phyloP scores from a whole-genome alignment of 2,113 vertebrate genomes.

The Apteryx mantelli region DNA sequence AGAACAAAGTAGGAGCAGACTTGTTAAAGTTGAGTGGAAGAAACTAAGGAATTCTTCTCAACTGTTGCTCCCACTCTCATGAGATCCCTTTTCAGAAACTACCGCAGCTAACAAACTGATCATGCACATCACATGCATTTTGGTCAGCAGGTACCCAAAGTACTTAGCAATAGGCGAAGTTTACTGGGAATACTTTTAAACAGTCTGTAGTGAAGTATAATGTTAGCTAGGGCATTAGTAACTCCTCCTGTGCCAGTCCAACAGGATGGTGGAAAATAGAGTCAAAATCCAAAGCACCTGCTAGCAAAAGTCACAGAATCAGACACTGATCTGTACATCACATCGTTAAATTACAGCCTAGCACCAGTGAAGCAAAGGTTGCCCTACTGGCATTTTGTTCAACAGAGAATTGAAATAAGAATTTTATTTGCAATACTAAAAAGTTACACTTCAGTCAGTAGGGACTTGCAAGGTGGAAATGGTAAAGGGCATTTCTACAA shows the following conservation, averaged over 20 bases:
- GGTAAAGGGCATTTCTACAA: neutral
- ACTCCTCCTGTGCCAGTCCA: neutral
- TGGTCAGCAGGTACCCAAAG: neutral
- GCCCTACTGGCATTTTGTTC: neutral
- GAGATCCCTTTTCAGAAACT: neutral
- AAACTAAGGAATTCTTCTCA: neutral
- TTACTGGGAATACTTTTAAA: neutral
- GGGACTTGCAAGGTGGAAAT: neutral
- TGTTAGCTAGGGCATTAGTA: neutral
- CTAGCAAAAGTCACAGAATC: neutral
- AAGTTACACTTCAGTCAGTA: neutral
- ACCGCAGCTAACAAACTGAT: neutral
- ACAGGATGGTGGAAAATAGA: neutral
- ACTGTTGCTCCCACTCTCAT: neutral
- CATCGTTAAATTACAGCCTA: neutral
- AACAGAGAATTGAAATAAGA: neutral
- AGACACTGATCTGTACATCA: fast-evolving
- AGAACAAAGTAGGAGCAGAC: neutral
- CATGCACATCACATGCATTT: neutral
- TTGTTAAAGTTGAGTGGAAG: neutral
- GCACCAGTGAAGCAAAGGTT: neutral
- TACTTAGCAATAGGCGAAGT: neutral
- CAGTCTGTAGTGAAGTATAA: neutral
- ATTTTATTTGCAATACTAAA: neutral
- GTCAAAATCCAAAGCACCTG: neutral